Conservation (phyloP, 2,888 invertebrate species). For the Argyra leucocephala region DNA sequence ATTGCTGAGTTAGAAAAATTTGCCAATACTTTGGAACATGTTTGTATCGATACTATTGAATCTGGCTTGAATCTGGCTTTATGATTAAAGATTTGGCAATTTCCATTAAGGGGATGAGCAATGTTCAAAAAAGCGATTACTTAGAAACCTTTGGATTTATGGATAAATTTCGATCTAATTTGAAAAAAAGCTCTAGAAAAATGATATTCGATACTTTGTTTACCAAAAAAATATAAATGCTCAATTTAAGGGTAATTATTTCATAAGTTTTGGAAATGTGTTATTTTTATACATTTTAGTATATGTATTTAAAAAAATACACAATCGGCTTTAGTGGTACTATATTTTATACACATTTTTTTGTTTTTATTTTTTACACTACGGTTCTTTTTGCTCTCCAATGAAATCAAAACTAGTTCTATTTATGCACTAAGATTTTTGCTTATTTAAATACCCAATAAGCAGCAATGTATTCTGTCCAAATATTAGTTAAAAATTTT, state of each 20-base stretch:
- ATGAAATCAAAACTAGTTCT: too few relatives aligned
- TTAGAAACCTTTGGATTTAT: slow-evolving; percentile 95
- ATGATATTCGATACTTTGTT: not conserved
- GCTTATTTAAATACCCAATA: too few relatives aligned
- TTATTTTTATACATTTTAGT: not conserved
- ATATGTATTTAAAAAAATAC: too few relatives aligned
- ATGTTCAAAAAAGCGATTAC: slow-evolving; percentile 65
- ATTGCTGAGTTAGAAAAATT: slow-evolving; percentile 69
- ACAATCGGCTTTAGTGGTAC: too few relatives aligned
- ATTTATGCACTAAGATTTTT: too few relatives aligned
- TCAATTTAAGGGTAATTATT: not conserved
- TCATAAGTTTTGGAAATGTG: not conserved
- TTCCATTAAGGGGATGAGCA: slow-evolving; percentile 89
- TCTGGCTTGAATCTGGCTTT: slow-evolving; percentile 71
- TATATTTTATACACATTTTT: too few relatives aligned
- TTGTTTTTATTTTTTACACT: too few relatives aligned
- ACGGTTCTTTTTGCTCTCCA: too few relatives aligned
- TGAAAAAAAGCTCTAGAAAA: slow-evolving; percentile 44
- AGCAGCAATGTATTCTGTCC: too few relatives aligned
- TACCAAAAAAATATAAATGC: too few relatives aligned
- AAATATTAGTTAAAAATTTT: too few relatives aligned
- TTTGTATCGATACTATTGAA: slow-evolving; percentile 92
- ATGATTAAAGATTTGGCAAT: slow-evolving; percentile 99
- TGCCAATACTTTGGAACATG: slow-evolving; percentile 76
- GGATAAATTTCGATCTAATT: slow-evolving; percentile 85